Evolutionary conservation across 2,888 invertebrate genomes (phyloP), one percentile per base, ranked within the genome.

Genomic region (Lapara coniferarum): DNA sequence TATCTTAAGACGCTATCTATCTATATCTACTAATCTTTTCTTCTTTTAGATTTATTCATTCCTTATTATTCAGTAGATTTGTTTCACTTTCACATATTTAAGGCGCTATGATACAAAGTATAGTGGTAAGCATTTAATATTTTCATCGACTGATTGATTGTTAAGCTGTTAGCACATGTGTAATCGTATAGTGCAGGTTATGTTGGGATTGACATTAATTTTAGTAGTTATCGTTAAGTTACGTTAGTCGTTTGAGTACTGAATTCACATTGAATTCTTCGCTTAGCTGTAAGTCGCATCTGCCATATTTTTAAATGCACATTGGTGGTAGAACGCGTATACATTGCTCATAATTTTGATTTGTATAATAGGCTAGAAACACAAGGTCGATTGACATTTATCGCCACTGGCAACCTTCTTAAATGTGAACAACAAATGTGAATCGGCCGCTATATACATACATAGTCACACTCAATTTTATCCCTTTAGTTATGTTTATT

Each of bases 51-150:
- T 86, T 81, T 86, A 84, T 89, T 87, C 90, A 91, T 92, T 92
- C 90, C 90, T 90, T 90, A 88, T 83, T 84, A 87, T 84, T 87
- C 81, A 82, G 85, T 90, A 90, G 88, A 78, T 80, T 78, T 83
- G 75, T 86, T 83, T 85, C 81, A 85, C 80, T 78, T 81, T 83
- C 80, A 84, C 77, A 75, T 83, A 78, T 81, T 85, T 85, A 81
- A 85, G 81, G 80, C 79, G 81, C 82, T 85, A 78, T 77, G 75
- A 83, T 80, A 79, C 85, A 83, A 83, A 80, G 84, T 87, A 83
- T 85, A 81, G 80, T 82, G 85, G 82, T 87, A 89, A 89, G 91
- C 90, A 85, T 87, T 86, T 85, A 85, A 82, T 83, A 80, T 82
- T 87, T 78, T 87, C 84, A 84, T 89, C 80, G 89, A 91, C 90